These are phyloP conservation scores for Lates calcarifer DNA, from an alignment of 2,113 vertebrate species.

Conservation along the genomic window DNA sequence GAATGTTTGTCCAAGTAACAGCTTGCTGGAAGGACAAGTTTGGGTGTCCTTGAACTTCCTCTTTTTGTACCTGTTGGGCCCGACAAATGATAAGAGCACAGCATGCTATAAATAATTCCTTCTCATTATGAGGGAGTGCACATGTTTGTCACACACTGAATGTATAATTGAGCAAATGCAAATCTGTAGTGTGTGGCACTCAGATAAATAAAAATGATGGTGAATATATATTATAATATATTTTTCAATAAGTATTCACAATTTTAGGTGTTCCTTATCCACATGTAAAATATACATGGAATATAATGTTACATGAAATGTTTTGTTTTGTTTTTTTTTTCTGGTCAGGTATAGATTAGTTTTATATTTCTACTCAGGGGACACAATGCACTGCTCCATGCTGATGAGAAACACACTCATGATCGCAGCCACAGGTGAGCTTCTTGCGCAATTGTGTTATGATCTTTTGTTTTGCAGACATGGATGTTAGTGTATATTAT, in stretches of 20 bases:
- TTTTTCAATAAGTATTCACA: constrained; percentile 3
- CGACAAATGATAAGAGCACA: constrained; percentile 76
- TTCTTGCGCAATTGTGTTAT: constrained; percentile 18
- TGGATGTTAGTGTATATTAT: constrained; percentile 40
- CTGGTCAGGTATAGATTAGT: constrained; percentile 17
- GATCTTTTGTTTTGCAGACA: constrained; percentile 52
- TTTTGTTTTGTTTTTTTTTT: not conserved
- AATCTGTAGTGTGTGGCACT: constrained; percentile 55
- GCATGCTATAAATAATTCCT: constrained; percentile 83
- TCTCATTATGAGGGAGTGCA: constrained; percentile 77
- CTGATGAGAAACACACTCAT: constrained; percentile 35
- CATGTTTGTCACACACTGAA: constrained; percentile 81
- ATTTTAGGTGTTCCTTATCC: not conserved
- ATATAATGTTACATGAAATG: not conserved
- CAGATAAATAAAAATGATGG: constrained; percentile 28
- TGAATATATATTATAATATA: constrained; percentile 10
- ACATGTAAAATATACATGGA: not conserved
- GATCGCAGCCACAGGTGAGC: constrained; percentile 46
- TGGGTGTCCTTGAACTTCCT: constrained; percentile 76
- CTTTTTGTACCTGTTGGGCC: constrained; percentile 78
- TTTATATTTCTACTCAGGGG: constrained; percentile 31
- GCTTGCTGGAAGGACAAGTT: constrained; percentile 76
- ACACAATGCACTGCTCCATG: constrained; percentile 4
- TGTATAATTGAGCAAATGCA: constrained; percentile 79
- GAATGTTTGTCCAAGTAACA: constrained; percentile 75